Percentiles rank a stretch among this genome's conserved stretches.
phyloP scores from a whole-genome alignment of 92 coral and sea anemone species.

The Phenganax stokvisi region DNA sequence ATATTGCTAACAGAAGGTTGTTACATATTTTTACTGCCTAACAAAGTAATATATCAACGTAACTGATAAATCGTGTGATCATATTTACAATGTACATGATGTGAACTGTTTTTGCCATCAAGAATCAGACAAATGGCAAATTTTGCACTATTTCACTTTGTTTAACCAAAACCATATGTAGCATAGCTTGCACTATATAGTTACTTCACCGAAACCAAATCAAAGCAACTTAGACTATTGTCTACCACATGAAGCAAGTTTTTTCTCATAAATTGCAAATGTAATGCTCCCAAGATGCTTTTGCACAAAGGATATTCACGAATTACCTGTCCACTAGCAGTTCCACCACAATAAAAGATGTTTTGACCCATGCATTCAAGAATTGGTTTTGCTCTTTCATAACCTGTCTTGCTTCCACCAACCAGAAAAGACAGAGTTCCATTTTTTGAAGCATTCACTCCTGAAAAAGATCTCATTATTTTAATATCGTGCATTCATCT shows the following conservation, averaged over 20 bases:
- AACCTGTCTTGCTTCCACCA: constrained; percentile 84
- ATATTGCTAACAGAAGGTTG: constrained; percentile 80
- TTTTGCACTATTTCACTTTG: background rate
- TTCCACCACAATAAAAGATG: constrained; percentile 76
- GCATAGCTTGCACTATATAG: too few species aligned
- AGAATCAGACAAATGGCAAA: background rate
- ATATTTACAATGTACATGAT: background rate
- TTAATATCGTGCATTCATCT: too few species aligned
- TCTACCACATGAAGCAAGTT: too few species aligned
- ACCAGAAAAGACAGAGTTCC: constrained; percentile 95
- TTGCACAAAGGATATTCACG: background rate
- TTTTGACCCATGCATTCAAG: constrained; percentile 87
- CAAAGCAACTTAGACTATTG: too few species aligned
- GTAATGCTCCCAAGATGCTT: too few species aligned
- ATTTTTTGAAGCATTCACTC: constrained; percentile 87
- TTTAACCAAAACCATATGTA: too few species aligned
- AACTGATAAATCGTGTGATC: background rate
- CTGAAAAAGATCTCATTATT: constrained; percentile 23
- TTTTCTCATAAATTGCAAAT: too few species aligned
- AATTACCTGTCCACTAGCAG: constrained; percentile 86
- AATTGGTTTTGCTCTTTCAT: constrained; percentile 67
- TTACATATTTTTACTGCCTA: constrained; percentile 97
- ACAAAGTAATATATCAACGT: background rate
- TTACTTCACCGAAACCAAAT: too few species aligned
- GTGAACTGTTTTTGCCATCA: too few species aligned